phyloP scores from a whole-genome alignment of 2,113 vertebrate genomes.

The Hippocampus comes region DNA sequence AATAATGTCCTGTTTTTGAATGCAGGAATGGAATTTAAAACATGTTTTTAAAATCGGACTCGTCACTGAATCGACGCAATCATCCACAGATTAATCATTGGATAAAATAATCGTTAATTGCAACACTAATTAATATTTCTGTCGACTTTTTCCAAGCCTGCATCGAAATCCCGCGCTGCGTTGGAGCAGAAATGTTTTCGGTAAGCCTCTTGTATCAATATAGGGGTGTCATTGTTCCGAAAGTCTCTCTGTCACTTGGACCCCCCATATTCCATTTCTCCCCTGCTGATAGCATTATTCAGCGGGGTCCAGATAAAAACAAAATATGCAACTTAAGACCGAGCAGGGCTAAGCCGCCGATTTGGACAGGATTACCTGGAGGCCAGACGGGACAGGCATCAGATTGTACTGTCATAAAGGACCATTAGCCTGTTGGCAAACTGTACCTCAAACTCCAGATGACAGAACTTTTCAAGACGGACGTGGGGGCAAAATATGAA shows the following conservation, averaged over 20 bases:
- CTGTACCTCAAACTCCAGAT: constrained; percentile 87
- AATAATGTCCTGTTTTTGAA: too few relatives aligned
- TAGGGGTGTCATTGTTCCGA: constrained; percentile 67
- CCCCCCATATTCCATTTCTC: constrained; percentile 90
- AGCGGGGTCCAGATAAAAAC: constrained; percentile 93
- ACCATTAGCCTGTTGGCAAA: constrained; percentile 88
- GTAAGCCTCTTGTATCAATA: constrained; percentile 1
- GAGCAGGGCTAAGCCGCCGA: constrained; percentile 85
- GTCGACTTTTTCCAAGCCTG: not conserved
- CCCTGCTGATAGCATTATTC: constrained; percentile 98
- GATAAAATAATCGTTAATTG: too few relatives aligned
- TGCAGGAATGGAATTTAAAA: too few relatives aligned
- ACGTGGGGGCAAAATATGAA: constrained; percentile 91
- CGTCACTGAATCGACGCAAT: too few relatives aligned
- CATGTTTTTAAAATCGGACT: too few relatives aligned
- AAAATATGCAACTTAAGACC: constrained; percentile 98
- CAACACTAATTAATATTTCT: not conserved
- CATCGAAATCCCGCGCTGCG: not conserved
- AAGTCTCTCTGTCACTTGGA: constrained; percentile 68
- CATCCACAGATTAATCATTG: too few relatives aligned
- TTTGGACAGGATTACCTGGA: constrained; percentile 89
- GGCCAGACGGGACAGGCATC: constrained; percentile 82
- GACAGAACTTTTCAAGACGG: constrained; percentile 95
- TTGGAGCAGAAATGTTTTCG: not conserved
- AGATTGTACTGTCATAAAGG: constrained; percentile 88